Conservation (phyloP, 2,797 vertebrate species). For the Syngnathus rostellatus region DNA sequence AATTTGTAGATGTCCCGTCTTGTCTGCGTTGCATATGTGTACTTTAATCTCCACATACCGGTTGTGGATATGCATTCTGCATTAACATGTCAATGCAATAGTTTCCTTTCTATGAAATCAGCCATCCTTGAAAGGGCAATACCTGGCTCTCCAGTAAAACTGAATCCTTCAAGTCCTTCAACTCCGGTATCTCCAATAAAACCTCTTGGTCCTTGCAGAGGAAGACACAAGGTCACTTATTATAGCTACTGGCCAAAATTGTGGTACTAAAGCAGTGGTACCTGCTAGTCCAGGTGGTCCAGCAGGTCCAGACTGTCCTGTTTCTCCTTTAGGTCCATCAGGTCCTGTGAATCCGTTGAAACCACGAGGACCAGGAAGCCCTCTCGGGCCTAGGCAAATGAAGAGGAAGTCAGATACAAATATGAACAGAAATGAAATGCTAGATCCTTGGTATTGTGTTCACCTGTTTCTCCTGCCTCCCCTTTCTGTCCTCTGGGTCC, state of each 20-base stretch:
- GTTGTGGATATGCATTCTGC: neutral
- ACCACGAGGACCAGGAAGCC: conserved; percentile 47
- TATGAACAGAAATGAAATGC: neutral
- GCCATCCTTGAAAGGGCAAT: neutral
- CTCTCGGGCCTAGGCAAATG: conserved; percentile 17
- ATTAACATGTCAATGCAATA: neutral
- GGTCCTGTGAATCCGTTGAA: conserved; percentile 44
- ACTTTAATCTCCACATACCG: neutral
- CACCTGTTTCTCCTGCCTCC: conserved; percentile 54
- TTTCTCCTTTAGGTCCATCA: conserved; percentile 55
- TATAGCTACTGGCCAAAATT: neutral
- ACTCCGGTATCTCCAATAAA: conserved; percentile 53
- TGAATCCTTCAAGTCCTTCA: conserved; percentile 54
- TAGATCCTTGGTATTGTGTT: neutral
- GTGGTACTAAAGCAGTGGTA: conserved; percentile 15
- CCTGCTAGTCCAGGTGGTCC: conserved; percentile 51
- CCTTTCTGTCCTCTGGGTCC: conserved; percentile 58
- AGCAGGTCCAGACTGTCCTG: conserved; percentile 38
- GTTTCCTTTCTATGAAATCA: neutral
- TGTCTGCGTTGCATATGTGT: neutral
- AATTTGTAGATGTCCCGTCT: too few species aligned
- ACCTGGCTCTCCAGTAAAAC: conserved; percentile 50
- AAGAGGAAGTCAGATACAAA: neutral
- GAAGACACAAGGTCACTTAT: neutral
- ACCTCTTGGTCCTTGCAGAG: conserved; percentile 47